phyloP scores from a whole-genome alignment of 1,140 invertebrate species.

The Drosophila jambulina region DNA sequence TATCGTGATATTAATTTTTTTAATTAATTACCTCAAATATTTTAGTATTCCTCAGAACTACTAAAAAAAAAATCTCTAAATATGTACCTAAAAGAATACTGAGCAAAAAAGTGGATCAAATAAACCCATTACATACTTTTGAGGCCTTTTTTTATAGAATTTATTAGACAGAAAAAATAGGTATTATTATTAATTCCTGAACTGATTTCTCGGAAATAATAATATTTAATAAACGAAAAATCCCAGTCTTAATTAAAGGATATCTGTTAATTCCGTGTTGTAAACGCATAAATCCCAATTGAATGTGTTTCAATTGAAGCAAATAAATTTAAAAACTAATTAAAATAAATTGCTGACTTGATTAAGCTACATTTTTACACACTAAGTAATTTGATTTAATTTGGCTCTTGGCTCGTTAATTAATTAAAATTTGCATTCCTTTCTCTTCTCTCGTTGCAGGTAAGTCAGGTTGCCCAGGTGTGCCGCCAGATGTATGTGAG shows the following conservation, averaged over 20 bases:
- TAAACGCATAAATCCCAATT: constrained; percentile 7
- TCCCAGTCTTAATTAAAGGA: neutral
- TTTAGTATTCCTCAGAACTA: neutral
- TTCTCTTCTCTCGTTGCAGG: constrained; percentile 57
- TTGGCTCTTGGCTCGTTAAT: constrained; percentile 41
- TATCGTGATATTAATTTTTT: neutral
- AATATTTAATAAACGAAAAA: neutral
- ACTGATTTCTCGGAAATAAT: neutral
- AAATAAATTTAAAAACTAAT: constrained; percentile 22
- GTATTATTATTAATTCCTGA: neutral
- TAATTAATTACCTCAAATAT: neutral
- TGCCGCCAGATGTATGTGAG: neutral
- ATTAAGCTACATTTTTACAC: constrained; percentile 22
- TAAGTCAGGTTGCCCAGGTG: constrained; percentile 51
- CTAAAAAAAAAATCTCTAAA: neutral
- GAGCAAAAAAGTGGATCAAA: too few relatives aligned
- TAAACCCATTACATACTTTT: neutral
- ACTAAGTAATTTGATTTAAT: constrained; percentile 42
- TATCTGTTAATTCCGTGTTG: neutral
- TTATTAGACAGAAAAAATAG: neutral
- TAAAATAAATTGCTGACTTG: constrained; percentile 29
- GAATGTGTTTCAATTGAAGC: neutral
- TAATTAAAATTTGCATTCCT: constrained; percentile 51
- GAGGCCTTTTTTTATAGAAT: neutral
- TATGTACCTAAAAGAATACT: too few relatives aligned